Conservation (phyloP, 1,140 invertebrate genomes). For the Oryctes rhinoceros region DNA sequence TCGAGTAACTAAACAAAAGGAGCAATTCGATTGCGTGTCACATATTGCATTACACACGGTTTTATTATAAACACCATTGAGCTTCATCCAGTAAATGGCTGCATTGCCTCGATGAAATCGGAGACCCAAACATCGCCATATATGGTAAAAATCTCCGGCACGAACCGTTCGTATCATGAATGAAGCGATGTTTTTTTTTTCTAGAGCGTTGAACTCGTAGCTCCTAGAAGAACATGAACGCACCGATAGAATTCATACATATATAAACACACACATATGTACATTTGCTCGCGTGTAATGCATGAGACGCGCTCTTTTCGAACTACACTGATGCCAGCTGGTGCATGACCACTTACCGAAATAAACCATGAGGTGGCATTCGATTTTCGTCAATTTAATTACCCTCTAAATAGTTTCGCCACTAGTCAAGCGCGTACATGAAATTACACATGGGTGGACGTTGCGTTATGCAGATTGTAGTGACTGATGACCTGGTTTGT, state of each 20-base stretch:
- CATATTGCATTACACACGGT: neutral
- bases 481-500: neutral
- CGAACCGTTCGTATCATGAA: constrained; percentile 13
- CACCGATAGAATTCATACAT: constrained; percentile 4
- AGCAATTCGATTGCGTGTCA: neutral
- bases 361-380: neutral
- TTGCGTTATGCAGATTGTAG: neutral
- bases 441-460: neutral
- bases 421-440: neutral
- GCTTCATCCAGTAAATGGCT: neutral
- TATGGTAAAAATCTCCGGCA: constrained; percentile 2
- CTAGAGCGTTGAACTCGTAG: constrained; percentile 1
- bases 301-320: neutral
- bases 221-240: neutral
- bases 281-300: neutral
- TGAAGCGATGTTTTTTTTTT: constrained; percentile 5
- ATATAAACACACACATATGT: neutral
- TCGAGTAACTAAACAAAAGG: neutral
- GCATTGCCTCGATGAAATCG: neutral
- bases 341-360: constrained; percentile 8
- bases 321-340: neutral
- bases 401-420: neutral
- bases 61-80: neutral
- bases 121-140: neutral
- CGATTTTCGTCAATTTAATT: constrained; percentile 12